phyloP scores from a whole-genome alignment of 2,888 invertebrate genomes.

The Lochmaea capreae region DNA sequence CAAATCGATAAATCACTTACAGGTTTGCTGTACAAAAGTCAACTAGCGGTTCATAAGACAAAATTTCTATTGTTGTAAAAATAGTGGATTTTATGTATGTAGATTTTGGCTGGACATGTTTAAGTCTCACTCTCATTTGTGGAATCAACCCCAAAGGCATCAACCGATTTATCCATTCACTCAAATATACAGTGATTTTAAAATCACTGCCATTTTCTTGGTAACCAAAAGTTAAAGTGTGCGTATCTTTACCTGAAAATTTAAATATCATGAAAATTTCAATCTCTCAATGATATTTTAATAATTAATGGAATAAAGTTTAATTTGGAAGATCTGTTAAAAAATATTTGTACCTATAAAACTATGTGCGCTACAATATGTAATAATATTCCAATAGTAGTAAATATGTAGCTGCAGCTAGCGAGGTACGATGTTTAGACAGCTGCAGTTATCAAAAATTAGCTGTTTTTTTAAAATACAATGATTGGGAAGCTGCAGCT shows the following conservation, averaged over 20 bases:
- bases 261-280: no score
- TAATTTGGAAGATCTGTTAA: neutral
- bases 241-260: conserved; percentile 17
- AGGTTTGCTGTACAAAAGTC: conserved; percentile 48
- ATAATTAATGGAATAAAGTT: neutral
- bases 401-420: no score
- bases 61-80: conserved; percentile 48
- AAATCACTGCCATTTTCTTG: conserved; percentile 27
- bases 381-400: no score
- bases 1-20: conserved; percentile 44
- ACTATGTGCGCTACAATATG: no score
- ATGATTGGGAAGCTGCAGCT: no score
- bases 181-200: conserved; percentile 36
- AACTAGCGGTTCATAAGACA: conserved; percentile 45
- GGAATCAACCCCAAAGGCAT: conserved; percentile 49
- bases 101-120: conserved; percentile 46
- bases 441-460: no score
- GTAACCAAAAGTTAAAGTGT: conserved; percentile 36
- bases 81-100: conserved; percentile 47
- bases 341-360: no score
- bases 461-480: no score
- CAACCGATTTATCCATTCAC: conserved; percentile 47
- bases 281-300: no score
- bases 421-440: no score
- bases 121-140: conserved; percentile 45